Percentiles rank a stretch among this genome's conserved stretches.
Conservation (phyloP, 2,888 invertebrate genomes). For the Euproctis similis region DNA sequence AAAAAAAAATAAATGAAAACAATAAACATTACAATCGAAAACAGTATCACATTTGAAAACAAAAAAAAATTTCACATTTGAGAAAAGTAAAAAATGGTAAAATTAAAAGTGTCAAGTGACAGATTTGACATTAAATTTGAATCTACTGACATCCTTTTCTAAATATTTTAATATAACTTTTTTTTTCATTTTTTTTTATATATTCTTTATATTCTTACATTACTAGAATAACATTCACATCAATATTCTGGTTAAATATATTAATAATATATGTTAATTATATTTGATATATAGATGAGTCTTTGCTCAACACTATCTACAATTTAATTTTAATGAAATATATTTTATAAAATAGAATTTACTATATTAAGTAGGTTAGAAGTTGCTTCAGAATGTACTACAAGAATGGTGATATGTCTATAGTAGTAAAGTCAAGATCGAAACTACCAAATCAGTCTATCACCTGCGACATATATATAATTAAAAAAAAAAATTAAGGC, state of each 20-base stretch:
- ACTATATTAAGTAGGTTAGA: not conserved
- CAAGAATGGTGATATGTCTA: not conserved
- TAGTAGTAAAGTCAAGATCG: not conserved
- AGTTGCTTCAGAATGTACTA: not conserved
- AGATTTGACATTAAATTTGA: not conserved
- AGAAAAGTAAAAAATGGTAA: too few relatives aligned
- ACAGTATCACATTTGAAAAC: too few relatives aligned
- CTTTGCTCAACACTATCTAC: not conserved
- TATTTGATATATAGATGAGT: slow-evolving; percentile 1
- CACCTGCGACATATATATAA: slow-evolving; percentile 15
- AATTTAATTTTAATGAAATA: not conserved
- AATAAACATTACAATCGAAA: too few relatives aligned
- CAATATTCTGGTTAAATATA: not conserved
- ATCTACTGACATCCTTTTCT: slow-evolving; percentile 3
- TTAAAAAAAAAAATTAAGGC: too few relatives aligned
- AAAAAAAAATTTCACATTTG: too few relatives aligned
- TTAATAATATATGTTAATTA: not conserved
- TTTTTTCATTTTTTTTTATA: too few relatives aligned
- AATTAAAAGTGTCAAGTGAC: too few relatives aligned
- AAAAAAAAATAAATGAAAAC: too few relatives aligned
- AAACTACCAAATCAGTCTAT: not conserved
- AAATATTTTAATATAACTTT: not conserved
- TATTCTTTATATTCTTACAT: not conserved
- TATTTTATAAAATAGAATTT: not conserved
- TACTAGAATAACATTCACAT: slow-evolving; percentile 1